Percentiles rank a stretch among this genome's conserved stretches.
Conservation (phyloP, 2,888 invertebrate genomes). For the Iselma pallidipennis region DNA sequence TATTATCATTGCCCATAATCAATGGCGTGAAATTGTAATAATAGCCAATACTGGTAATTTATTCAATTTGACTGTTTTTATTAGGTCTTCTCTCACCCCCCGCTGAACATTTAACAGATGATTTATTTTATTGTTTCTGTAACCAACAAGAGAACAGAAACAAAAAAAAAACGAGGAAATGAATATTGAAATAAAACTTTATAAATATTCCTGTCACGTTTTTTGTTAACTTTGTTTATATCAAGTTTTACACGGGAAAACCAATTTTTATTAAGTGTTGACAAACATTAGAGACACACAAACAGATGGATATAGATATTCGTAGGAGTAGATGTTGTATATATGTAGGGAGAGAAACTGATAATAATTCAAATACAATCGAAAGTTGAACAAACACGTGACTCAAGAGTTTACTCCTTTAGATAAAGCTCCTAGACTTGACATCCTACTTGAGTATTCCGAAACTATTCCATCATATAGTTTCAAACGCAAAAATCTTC, state of each 20-base stretch:
- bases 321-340: too few species aligned
- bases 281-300: too few species aligned
- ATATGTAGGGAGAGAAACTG: neutral
- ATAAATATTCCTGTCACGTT: neutral
- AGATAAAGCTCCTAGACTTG: neutral
- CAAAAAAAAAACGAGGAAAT: slow-evolving; percentile 24
- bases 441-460: neutral
- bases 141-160: slow-evolving; percentile 9
- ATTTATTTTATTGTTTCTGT: slow-evolving; percentile 47
- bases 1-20: slow-evolving; percentile 33
- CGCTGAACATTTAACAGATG: slow-evolving; percentile 45
- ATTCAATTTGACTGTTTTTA: neutral
- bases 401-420: slow-evolving; percentile 25
- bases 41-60: slow-evolving; percentile 44
- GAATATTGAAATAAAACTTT: slow-evolving; percentile 33
- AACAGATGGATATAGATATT: neutral
- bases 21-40: slow-evolving; percentile 49
- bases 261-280: neutral
- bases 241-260: neutral
- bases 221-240: neutral
- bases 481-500: neutral
- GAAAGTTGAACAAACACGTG: slow-evolving; percentile 24
- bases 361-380: slow-evolving; percentile 10
- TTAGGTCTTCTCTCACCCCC: neutral
- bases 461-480: neutral